phyloP scores from a whole-genome alignment of 2,888 invertebrate species.

The Chrysina gloriosa region DNA sequence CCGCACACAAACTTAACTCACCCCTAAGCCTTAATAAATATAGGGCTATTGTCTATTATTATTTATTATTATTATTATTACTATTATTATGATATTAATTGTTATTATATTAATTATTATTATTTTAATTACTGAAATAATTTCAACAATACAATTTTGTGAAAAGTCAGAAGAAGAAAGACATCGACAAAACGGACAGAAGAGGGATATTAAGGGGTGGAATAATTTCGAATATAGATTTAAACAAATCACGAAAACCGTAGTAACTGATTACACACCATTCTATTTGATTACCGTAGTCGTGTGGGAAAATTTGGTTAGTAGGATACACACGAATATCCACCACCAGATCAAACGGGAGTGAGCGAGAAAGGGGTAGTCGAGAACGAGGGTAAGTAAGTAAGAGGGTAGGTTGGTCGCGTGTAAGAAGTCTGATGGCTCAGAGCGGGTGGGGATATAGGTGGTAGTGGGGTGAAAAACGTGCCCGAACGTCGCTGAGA shows the following conservation, averaged over 20 bases:
- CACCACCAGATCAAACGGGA: too few species aligned
- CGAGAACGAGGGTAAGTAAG: slow-evolving; percentile 55
- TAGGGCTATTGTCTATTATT: slow-evolving; percentile 36
- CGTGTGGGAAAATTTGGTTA: slow-evolving; percentile 56
- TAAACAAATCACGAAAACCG: slow-evolving; percentile 24
- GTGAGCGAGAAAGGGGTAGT: slow-evolving; percentile 30
- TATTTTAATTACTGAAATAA: too few species aligned
- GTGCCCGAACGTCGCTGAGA: slow-evolving; percentile 64
- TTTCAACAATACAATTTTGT: too few species aligned
- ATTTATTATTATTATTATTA: slow-evolving; percentile 4
- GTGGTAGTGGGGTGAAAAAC: slow-evolving; percentile 71
- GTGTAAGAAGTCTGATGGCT: slow-evolving; percentile 62
- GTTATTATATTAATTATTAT: too few species aligned
- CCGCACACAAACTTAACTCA: slow-evolving; percentile 9
- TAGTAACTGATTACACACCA: slow-evolving; percentile 35
- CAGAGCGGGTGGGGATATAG: slow-evolving; percentile 59
- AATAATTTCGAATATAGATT: neutral
- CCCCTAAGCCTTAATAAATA: slow-evolving; percentile 35
- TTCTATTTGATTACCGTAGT: slow-evolving; percentile 37
- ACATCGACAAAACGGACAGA: neutral
- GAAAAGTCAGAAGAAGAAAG: neutral
- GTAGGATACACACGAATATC: slow-evolving; percentile 46
- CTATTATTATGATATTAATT: too few species aligned
- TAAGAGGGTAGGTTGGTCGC: slow-evolving; percentile 66
- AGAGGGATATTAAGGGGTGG: neutral